Evolutionary conservation across 1,140 invertebrate species (phyloP).

Genomic region (Lucilia cuprina): DNA sequence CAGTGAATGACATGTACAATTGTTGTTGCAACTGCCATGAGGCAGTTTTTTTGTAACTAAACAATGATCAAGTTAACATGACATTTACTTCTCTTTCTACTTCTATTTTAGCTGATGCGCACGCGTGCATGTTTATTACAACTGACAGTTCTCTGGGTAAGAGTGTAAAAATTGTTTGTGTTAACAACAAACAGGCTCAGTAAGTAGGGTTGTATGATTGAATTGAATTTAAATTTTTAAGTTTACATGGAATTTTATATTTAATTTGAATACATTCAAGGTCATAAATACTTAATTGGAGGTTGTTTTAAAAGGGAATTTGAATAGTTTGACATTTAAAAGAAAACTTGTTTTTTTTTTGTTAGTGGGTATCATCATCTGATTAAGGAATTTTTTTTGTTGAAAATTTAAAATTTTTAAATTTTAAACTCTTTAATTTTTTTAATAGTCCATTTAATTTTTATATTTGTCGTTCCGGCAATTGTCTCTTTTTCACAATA

Average conservation of each 20-base stretch:
- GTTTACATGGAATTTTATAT: neutral
- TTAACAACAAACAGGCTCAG: neutral
- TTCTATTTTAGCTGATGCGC: neutral
- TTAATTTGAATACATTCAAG: neutral
- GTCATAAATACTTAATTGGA: neutral
- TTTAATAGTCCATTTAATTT: too few species aligned
- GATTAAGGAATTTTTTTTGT: too few species aligned
- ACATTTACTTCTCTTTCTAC: neutral
- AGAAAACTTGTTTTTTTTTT: neutral
- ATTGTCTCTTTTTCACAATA: too few species aligned
- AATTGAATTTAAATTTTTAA: neutral
- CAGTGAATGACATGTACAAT: neutral
- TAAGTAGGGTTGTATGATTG: neutral
- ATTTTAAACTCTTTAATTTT: too few species aligned
- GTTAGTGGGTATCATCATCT: too few species aligned
- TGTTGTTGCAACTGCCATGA: neutral
- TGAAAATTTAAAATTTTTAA: too few species aligned
- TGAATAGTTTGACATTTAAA: neutral
- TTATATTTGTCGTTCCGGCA: too few species aligned
- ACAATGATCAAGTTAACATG: neutral
- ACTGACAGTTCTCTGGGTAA: neutral
- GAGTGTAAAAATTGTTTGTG: neutral
- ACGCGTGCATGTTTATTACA: constrained; percentile 10
- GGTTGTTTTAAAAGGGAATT: neutral
- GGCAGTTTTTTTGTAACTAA: neutral